These are phyloP conservation scores for Elysia crispata DNA, from an alignment of 2,888 invertebrate species.

Conservation along the genomic window DNA sequence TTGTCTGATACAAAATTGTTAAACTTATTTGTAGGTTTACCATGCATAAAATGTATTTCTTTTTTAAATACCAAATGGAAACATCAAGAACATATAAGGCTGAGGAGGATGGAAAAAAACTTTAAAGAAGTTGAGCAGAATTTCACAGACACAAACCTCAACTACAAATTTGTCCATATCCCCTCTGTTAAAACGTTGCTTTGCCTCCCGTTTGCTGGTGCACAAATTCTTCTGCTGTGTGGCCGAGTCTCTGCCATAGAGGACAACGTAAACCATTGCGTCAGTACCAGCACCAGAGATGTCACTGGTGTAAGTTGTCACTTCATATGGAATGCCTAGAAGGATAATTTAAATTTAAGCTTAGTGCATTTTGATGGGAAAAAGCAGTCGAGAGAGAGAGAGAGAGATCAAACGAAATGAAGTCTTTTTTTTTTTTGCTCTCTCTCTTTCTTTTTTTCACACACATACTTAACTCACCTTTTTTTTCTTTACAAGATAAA, in stretches of 20 bases:
- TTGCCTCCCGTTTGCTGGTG: conserved; percentile 71
- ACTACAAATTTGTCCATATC: conserved; percentile 72
- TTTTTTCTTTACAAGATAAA: no score
- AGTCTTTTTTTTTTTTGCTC: no score
- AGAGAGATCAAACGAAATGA: no score
- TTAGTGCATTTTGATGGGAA: not conserved
- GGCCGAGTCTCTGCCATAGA: conserved; percentile 74
- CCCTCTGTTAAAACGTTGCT: conserved; percentile 70
- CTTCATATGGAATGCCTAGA: conserved; percentile 76
- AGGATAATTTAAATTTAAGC: not conserved
- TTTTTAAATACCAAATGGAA: no score
- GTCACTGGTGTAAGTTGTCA: conserved; percentile 74
- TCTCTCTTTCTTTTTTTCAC: not conserved
- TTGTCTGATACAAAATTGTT: no score
- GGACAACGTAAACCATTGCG: conserved; percentile 76
- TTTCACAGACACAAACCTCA: conserved; percentile 63
- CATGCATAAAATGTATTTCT: no score
- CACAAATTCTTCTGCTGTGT: conserved; percentile 74
- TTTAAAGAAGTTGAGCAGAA: no score
- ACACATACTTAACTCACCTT: no score
- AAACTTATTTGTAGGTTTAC: no score
- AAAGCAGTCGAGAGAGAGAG: not conserved
- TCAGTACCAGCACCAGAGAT: conserved; percentile 74
- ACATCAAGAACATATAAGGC: no score
- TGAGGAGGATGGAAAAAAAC: no score